These are phyloP conservation scores for Cryptotermes secundus DNA, from an alignment of 1,140 invertebrate genomes.

Conservation along the genomic window DNA sequence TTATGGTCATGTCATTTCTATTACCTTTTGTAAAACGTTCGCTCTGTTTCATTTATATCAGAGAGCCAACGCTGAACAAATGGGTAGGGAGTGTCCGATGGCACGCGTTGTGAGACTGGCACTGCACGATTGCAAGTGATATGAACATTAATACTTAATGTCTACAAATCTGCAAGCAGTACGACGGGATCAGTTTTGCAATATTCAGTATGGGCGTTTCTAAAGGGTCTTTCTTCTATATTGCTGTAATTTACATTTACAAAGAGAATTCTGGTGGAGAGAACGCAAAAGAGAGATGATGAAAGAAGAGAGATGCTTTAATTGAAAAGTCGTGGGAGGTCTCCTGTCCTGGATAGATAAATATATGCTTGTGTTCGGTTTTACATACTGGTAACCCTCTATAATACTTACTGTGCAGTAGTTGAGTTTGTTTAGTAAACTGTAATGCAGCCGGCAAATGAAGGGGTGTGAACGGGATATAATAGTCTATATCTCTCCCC, in stretches of 20 bases:
- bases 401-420: not conserved
- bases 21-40: no score
- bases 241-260: not conserved
- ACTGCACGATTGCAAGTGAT: not conserved
- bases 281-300: not conserved
- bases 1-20: no score
- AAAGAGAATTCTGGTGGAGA: not conserved
- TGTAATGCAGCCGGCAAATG: not conserved
- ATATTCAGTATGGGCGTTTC: not conserved
- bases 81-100: not conserved
- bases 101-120: not conserved
- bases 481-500: not conserved
- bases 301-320: not conserved
- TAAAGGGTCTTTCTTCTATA: not conserved
- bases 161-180: not conserved
- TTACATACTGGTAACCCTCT: not conserved
- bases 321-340: slow-evolving; percentile 7
- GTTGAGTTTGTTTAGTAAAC: not conserved
- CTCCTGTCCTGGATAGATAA: not conserved
- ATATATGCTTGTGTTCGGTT: not conserved
- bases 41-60: not conserved
- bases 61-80: not conserved
- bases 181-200: not conserved
- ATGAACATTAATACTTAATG: not conserved
- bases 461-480: not conserved